Percentiles rank a stretch among this genome's conserved stretches.
Evolutionary conservation across 2,797 vertebrate genomes (phyloP).

Genomic region (Loriculus beryllinus): DNA sequence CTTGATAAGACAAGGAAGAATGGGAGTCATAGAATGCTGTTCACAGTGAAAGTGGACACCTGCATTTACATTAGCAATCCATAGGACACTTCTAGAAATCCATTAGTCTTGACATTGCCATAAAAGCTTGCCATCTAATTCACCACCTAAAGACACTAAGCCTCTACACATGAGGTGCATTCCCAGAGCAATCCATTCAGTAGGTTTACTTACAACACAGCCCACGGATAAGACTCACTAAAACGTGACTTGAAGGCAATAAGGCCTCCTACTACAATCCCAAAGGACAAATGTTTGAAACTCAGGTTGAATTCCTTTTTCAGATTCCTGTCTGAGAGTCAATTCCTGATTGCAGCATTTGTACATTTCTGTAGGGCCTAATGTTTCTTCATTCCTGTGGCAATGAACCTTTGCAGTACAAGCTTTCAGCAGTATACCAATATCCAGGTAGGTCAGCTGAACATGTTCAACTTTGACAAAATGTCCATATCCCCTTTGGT

Average conservation of each 20-base stretch:
- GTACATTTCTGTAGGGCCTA: constrained; percentile 17
- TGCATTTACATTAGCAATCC: not conserved
- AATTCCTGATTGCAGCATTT: constrained; percentile 17
- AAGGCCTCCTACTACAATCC: constrained; percentile 1
- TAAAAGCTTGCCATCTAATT: not conserved
- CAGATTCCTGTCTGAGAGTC: not conserved
- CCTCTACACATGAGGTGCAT: not conserved
- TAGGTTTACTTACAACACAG: not conserved
- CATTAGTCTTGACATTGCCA: not conserved
- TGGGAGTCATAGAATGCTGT: not conserved
- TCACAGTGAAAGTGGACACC: not conserved
- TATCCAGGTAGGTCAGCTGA: constrained; percentile 19
- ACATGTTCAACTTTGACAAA: not conserved
- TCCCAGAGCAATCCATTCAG: not conserved
- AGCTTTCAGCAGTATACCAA: constrained; percentile 25
- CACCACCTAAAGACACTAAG: not conserved
- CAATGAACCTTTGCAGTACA: constrained; percentile 28
- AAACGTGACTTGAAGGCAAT: constrained; percentile 4
- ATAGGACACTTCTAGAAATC: not conserved
- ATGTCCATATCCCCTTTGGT: not conserved
- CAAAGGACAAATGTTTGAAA: constrained; percentile 40
- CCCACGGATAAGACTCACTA: not conserved
- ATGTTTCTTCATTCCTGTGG: constrained; percentile 6
- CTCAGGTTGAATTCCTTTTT: not conserved
- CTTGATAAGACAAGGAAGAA: not conserved